Percentiles rank a stretch among this genome's conserved stretches.
These are phyloP conservation scores for Caenorhabditis sp. DNA, from an alignment of 2,888 invertebrate genomes.

Conservation along the genomic window DNA sequence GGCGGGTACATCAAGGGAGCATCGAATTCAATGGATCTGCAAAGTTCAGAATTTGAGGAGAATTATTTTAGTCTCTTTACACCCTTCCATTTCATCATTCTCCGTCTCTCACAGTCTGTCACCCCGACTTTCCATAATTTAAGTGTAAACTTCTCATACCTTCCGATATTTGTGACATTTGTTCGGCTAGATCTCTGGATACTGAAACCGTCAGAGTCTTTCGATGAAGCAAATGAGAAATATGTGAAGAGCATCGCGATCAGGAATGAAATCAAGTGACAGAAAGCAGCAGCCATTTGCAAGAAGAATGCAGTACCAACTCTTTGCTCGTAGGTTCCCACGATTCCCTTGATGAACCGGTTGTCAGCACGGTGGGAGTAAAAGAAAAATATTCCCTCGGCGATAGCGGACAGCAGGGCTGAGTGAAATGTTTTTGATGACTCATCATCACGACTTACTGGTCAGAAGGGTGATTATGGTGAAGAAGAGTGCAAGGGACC, in stretches of 20 bases:
- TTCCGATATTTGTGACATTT: constrained; percentile 82
- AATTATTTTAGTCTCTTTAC: too few species aligned
- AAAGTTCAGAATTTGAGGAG: constrained; percentile 49
- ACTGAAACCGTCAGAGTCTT: constrained; percentile 78
- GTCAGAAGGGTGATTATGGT: constrained; percentile 79
- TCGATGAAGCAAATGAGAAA: constrained; percentile 76
- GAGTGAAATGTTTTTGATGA: constrained; percentile 20
- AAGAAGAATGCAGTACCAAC: constrained; percentile 82
- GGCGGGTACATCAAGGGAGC: constrained; percentile 74
- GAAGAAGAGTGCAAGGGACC: constrained; percentile 78
- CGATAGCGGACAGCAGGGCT: constrained; percentile 81
- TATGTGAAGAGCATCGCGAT: constrained; percentile 80
- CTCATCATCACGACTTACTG: constrained; percentile 67
- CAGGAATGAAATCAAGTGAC: constrained; percentile 80
- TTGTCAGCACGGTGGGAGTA: constrained; percentile 82
- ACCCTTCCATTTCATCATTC: too few species aligned
- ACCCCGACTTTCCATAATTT: too few species aligned
- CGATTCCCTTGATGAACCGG: constrained; percentile 82
- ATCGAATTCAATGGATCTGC: constrained; percentile 82
- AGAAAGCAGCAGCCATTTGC: constrained; percentile 81
- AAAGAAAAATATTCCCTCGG: constrained; percentile 82
- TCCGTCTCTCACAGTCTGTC: too few species aligned
- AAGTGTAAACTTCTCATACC: too few species aligned
- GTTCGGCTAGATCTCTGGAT: constrained; percentile 79
- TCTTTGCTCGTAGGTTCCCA: constrained; percentile 82